phyloP scores from a whole-genome alignment of 2,888 invertebrate species.

The Rhorus exstirpatorius region DNA sequence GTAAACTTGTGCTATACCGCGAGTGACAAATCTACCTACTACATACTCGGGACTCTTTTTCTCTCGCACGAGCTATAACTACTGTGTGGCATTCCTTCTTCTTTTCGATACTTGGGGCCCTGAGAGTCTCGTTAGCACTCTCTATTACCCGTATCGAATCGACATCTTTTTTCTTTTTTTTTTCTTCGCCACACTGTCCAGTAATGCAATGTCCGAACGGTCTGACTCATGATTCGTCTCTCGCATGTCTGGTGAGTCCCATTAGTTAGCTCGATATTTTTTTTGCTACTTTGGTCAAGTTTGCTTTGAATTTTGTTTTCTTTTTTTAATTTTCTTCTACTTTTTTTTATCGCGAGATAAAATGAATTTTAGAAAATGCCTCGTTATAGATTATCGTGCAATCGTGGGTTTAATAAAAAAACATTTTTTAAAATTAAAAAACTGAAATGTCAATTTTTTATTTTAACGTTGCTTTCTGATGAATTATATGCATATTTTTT shows the following conservation, averaged over 20 bases:
- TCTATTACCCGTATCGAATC: constrained; percentile 46
- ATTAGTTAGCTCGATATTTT: no score
- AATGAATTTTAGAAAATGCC: no score
- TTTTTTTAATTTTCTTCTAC: constrained; percentile 15
- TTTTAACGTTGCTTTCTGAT: no score
- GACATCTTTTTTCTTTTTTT: constrained; percentile 6
- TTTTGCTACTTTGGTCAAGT: no score
- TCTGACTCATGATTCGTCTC: constrained; percentile 39
- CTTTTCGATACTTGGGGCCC: constrained; percentile 32
- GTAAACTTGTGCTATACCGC: constrained; percentile 32
- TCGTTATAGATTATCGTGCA: no score
- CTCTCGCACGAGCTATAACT: constrained; percentile 2
- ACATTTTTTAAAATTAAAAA: no score
- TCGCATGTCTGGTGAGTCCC: no score
- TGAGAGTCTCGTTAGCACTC: constrained; percentile 36
- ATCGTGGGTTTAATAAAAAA: no score
- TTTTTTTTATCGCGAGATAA: no score
- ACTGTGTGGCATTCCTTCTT: constrained; percentile 57
- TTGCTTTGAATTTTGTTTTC: no score
- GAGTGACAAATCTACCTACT: constrained; percentile 1
- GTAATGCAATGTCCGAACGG: constrained; percentile 24
- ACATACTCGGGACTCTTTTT: constrained; percentile 15
- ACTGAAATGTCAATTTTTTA: no score
- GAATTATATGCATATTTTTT: no score
- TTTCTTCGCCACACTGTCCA: background rate